These are phyloP conservation scores for Aplodontia rufa DNA, from an alignment of 2,113 vertebrate genomes.

Conservation along the genomic window DNA sequence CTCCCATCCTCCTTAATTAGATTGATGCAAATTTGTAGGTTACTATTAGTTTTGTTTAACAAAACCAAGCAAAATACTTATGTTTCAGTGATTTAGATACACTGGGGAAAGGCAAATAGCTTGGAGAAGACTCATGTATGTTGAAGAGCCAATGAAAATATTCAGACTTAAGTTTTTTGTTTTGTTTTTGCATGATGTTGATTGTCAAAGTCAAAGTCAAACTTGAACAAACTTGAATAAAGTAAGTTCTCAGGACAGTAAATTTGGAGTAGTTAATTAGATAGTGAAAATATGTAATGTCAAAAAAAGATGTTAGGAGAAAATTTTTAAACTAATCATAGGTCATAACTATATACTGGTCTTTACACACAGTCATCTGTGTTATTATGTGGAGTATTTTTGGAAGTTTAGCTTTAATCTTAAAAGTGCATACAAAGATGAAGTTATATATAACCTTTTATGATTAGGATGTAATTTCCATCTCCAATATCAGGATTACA, in stretches of 20 bases:
- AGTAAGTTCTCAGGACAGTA: not conserved
- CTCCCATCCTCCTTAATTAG: not conserved
- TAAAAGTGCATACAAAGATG: not conserved
- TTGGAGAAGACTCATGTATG: not conserved
- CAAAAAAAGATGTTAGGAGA: not conserved
- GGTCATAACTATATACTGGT: not conserved
- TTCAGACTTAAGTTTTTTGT: not conserved
- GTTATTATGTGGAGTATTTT: not conserved
- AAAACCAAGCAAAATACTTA: not conserved
- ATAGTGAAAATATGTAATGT: not conserved
- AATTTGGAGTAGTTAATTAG: constrained; percentile 2
- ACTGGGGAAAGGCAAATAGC: not conserved
- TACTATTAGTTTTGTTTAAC: not conserved
- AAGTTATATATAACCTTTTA: not conserved
- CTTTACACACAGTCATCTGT: not conserved
- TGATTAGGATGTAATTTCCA: not conserved
- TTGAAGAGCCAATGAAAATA: not conserved
- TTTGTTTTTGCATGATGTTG: no score
- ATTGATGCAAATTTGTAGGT: not conserved
- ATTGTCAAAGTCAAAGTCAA: not conserved
- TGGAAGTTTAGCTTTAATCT: not conserved
- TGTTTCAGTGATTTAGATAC: not conserved
- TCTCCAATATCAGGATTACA: not conserved
- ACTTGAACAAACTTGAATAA: not conserved
- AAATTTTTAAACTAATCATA: not conserved